Conservation (phyloP, 1,140 invertebrate genomes). For the Papilio polyxenes region DNA sequence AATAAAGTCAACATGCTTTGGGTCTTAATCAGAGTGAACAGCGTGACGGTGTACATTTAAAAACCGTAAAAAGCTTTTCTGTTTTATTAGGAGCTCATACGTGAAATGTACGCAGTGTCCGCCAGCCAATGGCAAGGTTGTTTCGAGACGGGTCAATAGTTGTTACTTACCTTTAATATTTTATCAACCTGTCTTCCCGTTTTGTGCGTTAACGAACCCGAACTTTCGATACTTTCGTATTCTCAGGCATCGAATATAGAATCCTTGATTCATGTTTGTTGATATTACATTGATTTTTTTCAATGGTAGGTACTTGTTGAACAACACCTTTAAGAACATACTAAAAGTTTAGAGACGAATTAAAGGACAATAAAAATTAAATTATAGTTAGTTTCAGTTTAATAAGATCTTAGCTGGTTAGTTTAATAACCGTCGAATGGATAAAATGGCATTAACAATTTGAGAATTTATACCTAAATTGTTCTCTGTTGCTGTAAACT, state of each 20-base stretch:
- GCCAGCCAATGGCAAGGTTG: conserved; percentile 8
- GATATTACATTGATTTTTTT: not conserved
- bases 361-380: not conserved
- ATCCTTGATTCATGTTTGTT: not conserved
- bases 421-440: not conserved
- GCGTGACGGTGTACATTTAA: not conserved
- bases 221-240: not conserved
- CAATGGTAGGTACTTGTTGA: too few species aligned
- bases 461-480: not conserved
- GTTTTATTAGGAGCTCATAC: not conserved
- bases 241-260: not conserved
- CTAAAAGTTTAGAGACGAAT: not conserved
- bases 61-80: not conserved
- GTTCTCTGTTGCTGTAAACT: not conserved
- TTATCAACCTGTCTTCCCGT: conserved; percentile 38
- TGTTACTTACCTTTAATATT: conserved; percentile 44
- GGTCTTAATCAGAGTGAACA: not conserved
- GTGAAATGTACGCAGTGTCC: not conserved
- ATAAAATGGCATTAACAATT: conserved; percentile 5
- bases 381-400: not conserved
- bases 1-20: not conserved
- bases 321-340: too few species aligned
- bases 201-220: conserved; percentile 26
- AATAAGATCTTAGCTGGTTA: not conserved
- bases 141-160: conserved; percentile 43